Evolutionary conservation across 2,797 vertebrate genomes (phyloP), one percentile per base, ranked within the genome.

Genomic region (Myioborus melanocephalus): DNA sequence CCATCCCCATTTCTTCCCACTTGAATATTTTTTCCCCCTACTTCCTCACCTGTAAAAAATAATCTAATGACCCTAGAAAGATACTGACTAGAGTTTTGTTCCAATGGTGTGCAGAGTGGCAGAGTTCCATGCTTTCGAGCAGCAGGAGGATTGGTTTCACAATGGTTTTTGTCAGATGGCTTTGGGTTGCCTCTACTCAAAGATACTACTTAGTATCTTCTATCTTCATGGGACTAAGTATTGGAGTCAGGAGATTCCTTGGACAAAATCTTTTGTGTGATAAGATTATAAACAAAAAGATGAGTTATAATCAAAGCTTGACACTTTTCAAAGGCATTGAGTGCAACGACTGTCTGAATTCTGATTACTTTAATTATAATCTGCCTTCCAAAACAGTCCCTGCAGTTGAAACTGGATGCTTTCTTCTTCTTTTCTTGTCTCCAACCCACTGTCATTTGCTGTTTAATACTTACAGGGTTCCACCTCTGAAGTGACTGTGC

Each of bases 401-500:
- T 69, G 44, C 56, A 77, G 59, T 57, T 95, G 49, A 76, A 92
- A 20, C 30, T 4, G 34, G 47, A 46, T 46, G 52, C 12, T 70
- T 95, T 60, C 52, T 79, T 79, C 35, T 63, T 70, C 24, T 63
- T 60, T 80, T 59, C 71, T 83, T 59, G 21, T 53, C 65, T 83
- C 49, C 53, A 92, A 92, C 56, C 14, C 11, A 14, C 43, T 83
- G 76, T 86, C 11, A 16, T 47, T 63, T 78, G 35, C 35, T 6
- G 1, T 55, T 93, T 84, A 44, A 39, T 90, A 56, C 59, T 43
- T 84, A 47, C 52, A 64, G 41, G 39, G 9, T 27, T 93, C 68
- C 0, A 6, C 59, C 80, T 91, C 69, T 70, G 52, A 86, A 65
- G 20, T n/a, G 44, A 53, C 50, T 23, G 18, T 32, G 28, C 50